Conservation (phyloP, 2,797 vertebrate species). For the Acomys russatus region DNA sequence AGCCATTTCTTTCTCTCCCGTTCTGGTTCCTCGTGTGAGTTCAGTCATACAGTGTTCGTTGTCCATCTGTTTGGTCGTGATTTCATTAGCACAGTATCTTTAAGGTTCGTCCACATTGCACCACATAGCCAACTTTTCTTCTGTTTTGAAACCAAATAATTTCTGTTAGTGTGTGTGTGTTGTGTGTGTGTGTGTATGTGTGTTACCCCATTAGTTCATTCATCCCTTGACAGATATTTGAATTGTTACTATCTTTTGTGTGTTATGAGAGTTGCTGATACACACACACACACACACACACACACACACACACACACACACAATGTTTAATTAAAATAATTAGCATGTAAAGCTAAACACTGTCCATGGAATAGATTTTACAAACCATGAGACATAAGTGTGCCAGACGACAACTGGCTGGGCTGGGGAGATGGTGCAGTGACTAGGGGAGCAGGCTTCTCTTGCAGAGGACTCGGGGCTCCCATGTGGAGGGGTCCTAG, state of each 20-base stretch:
- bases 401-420: conserved; percentile 1
- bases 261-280: conserved; percentile 29
- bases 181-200: not conserved
- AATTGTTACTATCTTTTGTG: conserved; percentile 23
- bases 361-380: conserved; percentile 18
- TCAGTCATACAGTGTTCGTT: not conserved
- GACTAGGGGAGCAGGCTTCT: not conserved
- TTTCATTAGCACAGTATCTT: conserved; percentile 24
- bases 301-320: not conserved
- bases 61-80: conserved; percentile 14
- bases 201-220: not conserved
- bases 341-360: not conserved
- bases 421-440: not conserved
- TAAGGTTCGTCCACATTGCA: conserved; percentile 27
- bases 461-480: not conserved
- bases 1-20: not conserved
- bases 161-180: not conserved
- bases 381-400: not conserved
- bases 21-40: not conserved
- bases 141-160: not conserved
- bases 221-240: not conserved
- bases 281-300: not conserved
- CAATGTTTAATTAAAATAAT: conserved; percentile 1
- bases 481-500: not conserved
- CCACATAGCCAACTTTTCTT: not conserved